These are phyloP conservation scores for Gallinago jamesoni DNA, from an alignment of 2,113 vertebrate species.

Conservation along the genomic window DNA sequence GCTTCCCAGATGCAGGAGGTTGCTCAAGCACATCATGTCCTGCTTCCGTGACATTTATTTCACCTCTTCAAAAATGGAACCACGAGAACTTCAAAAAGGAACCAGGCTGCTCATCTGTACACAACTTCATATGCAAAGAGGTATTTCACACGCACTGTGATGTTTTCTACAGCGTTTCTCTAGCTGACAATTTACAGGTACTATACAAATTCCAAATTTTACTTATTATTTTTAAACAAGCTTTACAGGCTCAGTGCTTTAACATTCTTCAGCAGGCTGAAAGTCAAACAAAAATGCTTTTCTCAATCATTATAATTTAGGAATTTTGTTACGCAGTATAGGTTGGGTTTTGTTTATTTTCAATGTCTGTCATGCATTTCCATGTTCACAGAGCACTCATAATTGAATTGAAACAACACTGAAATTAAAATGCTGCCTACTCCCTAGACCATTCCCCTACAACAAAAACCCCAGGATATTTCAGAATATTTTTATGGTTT, in stretches of 20 bases:
- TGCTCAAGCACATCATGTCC: neutral
- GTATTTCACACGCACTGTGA: neutral
- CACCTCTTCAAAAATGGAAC: slow-evolving; percentile 24
- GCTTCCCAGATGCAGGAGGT: neutral
- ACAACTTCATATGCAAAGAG: neutral
- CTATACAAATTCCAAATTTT: neutral
- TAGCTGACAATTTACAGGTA: neutral
- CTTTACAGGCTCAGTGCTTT: neutral
- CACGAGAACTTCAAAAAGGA: neutral
- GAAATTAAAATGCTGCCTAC: neutral
- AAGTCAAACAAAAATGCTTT: neutral
- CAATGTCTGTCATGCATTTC: neutral
- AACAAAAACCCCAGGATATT: neutral
- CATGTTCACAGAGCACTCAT: neutral
- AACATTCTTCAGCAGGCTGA: rapidly evolving
- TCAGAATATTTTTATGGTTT: neutral
- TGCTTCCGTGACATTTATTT: neutral
- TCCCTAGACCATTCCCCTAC: neutral
- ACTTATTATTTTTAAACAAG: neutral
- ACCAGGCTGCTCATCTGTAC: neutral
- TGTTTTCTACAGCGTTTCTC: neutral
- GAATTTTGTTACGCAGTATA: neutral
- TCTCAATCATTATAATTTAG: neutral
- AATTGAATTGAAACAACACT: neutral
- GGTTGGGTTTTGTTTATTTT: neutral